These are phyloP conservation scores for Nettapus auritus DNA, from an alignment of 2,113 vertebrate genomes.

Conservation along the genomic window DNA sequence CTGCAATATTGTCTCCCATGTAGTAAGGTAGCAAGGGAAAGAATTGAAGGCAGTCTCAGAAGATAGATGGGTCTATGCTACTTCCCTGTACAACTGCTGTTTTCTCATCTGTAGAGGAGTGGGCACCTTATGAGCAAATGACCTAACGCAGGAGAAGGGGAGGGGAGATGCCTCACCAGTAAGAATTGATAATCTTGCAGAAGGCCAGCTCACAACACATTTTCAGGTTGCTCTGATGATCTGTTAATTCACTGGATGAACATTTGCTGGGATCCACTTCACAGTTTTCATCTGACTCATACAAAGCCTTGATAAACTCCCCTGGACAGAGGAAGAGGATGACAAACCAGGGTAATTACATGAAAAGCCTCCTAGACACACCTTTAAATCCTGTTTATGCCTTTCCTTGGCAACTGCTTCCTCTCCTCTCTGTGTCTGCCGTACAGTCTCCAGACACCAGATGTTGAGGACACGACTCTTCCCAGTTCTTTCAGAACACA, in stretches of 20 bases:
- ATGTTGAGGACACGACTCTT: not conserved
- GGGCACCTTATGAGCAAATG: not conserved
- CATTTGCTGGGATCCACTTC: constrained; percentile 94
- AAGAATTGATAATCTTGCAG: constrained; percentile 98
- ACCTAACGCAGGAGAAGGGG: not conserved
- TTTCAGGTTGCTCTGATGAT: constrained; percentile 95
- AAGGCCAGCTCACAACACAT: constrained; percentile 98
- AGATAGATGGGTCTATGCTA: not conserved
- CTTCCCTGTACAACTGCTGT: not conserved
- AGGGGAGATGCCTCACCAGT: constrained; percentile 84
- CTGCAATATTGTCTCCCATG: not conserved
- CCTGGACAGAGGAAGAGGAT: constrained; percentile 76
- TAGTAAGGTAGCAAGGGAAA: not conserved
- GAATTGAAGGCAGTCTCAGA: not conserved
- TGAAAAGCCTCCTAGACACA: constrained; percentile 21
- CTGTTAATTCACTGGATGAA: constrained; percentile 82
- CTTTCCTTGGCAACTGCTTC: constrained; percentile 10
- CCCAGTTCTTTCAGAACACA: not conserved
- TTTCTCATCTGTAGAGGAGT: not conserved
- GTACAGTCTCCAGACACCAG: constrained; percentile 21
- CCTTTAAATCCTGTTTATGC: constrained; percentile 40
- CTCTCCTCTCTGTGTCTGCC: not conserved
- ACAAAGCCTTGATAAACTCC: constrained; percentile 95
- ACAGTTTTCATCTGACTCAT: constrained; percentile 97
- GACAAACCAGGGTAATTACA: constrained; percentile 4